These are phyloP conservation scores for Nothoprocta pentlandii DNA, from an alignment of 2,113 vertebrate genomes.

Conservation along the genomic window DNA sequence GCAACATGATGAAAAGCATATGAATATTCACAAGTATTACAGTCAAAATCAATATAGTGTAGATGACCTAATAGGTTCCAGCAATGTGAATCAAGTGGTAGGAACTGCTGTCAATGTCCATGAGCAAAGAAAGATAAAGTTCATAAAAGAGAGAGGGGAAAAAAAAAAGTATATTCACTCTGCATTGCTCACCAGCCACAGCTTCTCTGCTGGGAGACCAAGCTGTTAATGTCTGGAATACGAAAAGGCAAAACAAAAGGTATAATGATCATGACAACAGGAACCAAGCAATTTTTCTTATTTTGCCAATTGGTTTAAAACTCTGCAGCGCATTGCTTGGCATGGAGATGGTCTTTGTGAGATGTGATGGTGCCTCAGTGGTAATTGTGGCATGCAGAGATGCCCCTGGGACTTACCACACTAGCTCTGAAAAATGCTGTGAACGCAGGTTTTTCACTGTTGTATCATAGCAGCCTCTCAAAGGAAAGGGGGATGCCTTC, in stretches of 20 bases:
- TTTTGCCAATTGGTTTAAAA: neutral
- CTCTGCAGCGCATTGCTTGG: fast-evolving
- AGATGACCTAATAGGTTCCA: neutral
- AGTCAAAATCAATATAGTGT: neutral
- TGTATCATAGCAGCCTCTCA: fast-evolving
- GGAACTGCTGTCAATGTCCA: neutral
- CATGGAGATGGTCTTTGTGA: neutral
- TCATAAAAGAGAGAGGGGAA: neutral
- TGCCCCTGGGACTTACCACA: neutral
- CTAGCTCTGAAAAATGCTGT: neutral
- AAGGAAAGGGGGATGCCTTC: neutral
- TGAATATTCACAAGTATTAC: constrained; percentile 28
- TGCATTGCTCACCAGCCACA: neutral
- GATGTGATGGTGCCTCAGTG: neutral
- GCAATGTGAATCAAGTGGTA: neutral
- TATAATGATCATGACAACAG: neutral
- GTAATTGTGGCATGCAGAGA: fast-evolving
- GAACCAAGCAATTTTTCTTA: neutral
- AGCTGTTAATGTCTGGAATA: neutral
- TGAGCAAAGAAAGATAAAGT: neutral
- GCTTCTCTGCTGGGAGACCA: neutral
- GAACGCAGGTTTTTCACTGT: neutral
- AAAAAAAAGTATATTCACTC: neutral
- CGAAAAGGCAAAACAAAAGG: neutral
- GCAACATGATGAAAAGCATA: neutral